These are phyloP conservation scores for Lasioglossum villosulum DNA, from an alignment of 2,888 invertebrate genomes.

Conservation along the genomic window DNA sequence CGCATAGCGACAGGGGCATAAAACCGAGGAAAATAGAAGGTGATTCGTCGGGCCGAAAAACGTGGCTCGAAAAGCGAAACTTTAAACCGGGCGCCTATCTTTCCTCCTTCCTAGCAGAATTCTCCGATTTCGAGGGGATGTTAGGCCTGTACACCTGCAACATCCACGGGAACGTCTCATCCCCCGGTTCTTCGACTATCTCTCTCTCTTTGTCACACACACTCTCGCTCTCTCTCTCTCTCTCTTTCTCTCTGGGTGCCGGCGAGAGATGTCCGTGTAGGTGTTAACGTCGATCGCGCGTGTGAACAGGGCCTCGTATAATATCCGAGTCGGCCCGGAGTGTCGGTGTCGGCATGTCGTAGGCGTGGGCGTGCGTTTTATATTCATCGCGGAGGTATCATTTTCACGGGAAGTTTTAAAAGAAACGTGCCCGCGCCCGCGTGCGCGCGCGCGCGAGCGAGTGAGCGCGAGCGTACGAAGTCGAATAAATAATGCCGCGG, in stretches of 20 bases:
- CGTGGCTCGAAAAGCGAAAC: constrained; percentile 44
- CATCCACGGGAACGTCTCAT: constrained; percentile 46
- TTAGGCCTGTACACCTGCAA: constrained; percentile 74
- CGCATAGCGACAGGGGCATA: not conserved
- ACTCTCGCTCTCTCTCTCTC: not conserved
- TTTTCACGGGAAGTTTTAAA: constrained; percentile 80
- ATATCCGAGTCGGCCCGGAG: constrained; percentile 66
- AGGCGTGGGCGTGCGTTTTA: constrained; percentile 83
- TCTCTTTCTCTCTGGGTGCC: not conserved
- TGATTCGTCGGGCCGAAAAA: not conserved
- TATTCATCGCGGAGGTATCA: constrained; percentile 83
- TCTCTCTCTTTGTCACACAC: not conserved
- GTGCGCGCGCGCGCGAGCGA: constrained; percentile 29
- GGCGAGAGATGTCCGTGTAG: constrained; percentile 53
- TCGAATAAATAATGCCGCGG: constrained; percentile 82
- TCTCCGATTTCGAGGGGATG: constrained; percentile 72
- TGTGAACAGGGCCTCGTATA: constrained; percentile 69
- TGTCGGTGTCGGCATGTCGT: constrained; percentile 77
- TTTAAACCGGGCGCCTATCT: constrained; percentile 57
- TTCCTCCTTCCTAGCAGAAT: constrained; percentile 53
- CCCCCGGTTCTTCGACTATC: not conserved
- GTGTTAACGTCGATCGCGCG: constrained; percentile 64
- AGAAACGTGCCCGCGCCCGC: constrained; percentile 52
- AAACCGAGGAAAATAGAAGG: not conserved
- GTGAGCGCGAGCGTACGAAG: constrained; percentile 35